Evolutionary conservation across 2,888 invertebrate genomes (phyloP).

Genomic region (Rhagonycha lutea): DNA sequence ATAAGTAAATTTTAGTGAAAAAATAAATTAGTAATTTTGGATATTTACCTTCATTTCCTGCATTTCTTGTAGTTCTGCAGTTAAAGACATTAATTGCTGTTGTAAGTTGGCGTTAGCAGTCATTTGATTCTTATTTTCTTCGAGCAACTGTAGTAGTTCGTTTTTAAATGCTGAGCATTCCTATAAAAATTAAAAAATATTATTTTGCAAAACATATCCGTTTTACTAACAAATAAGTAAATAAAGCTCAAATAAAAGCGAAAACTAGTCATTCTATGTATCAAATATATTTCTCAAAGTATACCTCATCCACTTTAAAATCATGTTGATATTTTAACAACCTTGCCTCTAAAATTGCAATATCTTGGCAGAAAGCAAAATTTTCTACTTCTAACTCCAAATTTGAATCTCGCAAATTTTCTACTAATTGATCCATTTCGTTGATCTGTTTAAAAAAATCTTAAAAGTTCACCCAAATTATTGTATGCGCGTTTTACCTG

Average conservation of each 20-base stretch:
- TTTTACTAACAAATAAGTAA: not conserved
- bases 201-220: not conserved
- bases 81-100: not conserved
- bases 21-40: not conserved
- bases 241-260: conserved; percentile 2
- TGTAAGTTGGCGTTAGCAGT: not conserved
- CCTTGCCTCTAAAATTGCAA: conserved; percentile 46
- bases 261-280: not conserved
- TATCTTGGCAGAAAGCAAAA: conserved; percentile 48
- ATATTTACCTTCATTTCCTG: conserved; percentile 31
- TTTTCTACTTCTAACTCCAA: conserved; percentile 50
- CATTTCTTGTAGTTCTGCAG: conserved; percentile 6
- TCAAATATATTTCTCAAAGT: conserved; percentile 1
- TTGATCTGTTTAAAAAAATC: conserved; percentile 4
- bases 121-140: conserved; percentile 21
- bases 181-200: conserved; percentile 2
- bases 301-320: conserved; percentile 45
- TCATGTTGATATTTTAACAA: conserved; percentile 48
- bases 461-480: not conserved
- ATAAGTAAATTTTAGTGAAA: not conserved
- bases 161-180: conserved; percentile 9
- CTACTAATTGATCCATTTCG: conserved; percentile 4
- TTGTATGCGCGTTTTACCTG: not conserved
- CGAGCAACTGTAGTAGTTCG: conserved; percentile 20
- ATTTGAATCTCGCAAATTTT: conserved; percentile 46